Evolutionary conservation across 2,113 vertebrate genomes (phyloP).

Genomic region (Pyrgilauda ruficollis): DNA sequence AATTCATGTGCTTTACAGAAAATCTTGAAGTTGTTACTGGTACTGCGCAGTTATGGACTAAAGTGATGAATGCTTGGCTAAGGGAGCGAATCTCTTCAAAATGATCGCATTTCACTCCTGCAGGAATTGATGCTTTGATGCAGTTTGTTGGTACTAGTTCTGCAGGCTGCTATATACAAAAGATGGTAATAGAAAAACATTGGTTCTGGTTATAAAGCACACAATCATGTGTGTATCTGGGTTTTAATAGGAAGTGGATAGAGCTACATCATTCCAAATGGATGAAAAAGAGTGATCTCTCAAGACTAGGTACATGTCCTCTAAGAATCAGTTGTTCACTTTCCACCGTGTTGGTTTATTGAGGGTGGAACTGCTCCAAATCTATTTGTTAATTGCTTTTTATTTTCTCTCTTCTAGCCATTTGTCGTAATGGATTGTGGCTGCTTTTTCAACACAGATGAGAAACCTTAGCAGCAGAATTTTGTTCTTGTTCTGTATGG

Average conservation of each 20-base stretch:
- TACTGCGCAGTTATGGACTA: background rate
- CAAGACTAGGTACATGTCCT: background rate
- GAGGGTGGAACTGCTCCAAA: background rate
- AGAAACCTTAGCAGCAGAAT: background rate
- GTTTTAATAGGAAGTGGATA: background rate
- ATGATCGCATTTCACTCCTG: background rate
- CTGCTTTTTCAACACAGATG: background rate
- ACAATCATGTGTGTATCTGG: background rate
- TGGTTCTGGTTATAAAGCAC: background rate
- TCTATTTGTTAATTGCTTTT: background rate
- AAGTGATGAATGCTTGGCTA: background rate
- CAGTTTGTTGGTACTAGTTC: background rate
- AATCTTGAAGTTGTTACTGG: background rate
- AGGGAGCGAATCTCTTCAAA: background rate
- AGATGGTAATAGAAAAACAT: background rate
- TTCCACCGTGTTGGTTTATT: background rate
- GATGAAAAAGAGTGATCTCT: background rate
- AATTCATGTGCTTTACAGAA: background rate
- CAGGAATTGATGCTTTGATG: background rate
- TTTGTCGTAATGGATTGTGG: background rate
- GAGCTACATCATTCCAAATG: background rate
- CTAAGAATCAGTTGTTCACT: background rate
- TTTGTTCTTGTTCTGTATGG: background rate
- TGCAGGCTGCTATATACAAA: background rate
- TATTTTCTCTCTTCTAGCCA: background rate